A percentile compares a stretch with the other conserved stretches of the same genome.
Evolutionary conservation across 1,140 invertebrate species (phyloP).

Genomic region (Neotoxoptera formosana): DNA sequence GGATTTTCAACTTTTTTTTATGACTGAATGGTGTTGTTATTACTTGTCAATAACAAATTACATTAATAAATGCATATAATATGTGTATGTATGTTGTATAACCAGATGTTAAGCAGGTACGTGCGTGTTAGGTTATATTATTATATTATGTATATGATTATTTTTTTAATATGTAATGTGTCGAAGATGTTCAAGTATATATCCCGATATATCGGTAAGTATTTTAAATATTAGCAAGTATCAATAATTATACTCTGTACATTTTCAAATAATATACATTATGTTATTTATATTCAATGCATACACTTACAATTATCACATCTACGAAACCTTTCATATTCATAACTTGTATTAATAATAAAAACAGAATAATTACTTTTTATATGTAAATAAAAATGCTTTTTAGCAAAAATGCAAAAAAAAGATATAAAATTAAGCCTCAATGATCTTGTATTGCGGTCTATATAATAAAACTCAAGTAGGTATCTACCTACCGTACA

Average conservation of each 20-base stretch:
- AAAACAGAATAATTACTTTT: not conserved
- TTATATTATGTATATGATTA: not conserved
- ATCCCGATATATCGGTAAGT: not conserved
- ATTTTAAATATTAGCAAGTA: not conserved
- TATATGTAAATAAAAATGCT: not conserved
- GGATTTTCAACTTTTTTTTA: not conserved
- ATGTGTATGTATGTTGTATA: not conserved
- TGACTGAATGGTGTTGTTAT: not conserved
- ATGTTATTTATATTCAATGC: too few species aligned
- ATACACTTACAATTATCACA: not conserved
- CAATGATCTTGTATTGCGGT: not conserved
- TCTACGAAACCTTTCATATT: not conserved
- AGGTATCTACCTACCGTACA: too few species aligned
- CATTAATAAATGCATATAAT: not conserved
- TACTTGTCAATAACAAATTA: not conserved
- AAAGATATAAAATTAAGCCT: not conserved
- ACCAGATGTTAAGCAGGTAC: not conserved
- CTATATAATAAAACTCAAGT: not conserved
- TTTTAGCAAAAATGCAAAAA: not conserved
- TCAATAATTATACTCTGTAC: too few species aligned
- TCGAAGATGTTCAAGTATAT: not conserved
- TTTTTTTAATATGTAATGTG: too few species aligned
- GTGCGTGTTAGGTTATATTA: not conserved
- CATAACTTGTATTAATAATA: not conserved
- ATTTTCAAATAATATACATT: not conserved